A percentile compares a stretch with the other conserved stretches of the same genome.
Conservation (phyloP, 2,113 vertebrate genomes). For the Corythaixoides concolor region DNA sequence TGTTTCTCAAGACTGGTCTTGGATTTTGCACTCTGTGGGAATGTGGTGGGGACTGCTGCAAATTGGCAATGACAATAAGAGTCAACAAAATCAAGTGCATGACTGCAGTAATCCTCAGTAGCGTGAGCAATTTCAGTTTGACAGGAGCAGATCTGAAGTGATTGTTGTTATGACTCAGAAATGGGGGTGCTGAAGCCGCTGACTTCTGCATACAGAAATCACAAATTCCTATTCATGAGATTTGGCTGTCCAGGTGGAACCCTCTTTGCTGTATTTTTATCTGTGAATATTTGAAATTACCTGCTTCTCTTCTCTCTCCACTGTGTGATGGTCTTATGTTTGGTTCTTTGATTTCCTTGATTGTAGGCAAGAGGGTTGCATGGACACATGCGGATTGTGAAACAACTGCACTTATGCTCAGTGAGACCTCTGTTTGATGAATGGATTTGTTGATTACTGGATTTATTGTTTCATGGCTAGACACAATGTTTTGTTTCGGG, state of each 20-base stretch:
- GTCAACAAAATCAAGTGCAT: background rate
- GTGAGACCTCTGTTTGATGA: background rate
- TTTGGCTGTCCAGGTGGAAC: background rate
- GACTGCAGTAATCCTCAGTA: background rate
- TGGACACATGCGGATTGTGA: background rate
- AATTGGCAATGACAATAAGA: background rate
- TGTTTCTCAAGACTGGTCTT: accelerated
- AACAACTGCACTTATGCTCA: background rate
- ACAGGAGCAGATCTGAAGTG: background rate
- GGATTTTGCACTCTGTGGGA: accelerated
- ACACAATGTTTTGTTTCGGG: background rate
- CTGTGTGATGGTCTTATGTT: background rate
- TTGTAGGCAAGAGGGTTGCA: background rate
- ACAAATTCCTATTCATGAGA: background rate
- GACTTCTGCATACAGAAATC: background rate
- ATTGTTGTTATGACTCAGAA: background rate
- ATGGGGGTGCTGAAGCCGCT: background rate
- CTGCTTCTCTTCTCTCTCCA: background rate
- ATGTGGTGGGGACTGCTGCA: background rate
- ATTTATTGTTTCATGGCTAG: background rate
- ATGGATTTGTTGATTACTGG: background rate
- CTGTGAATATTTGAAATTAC: background rate
- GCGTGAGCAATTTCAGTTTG: background rate
- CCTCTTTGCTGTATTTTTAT: background rate
- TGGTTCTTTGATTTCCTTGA: background rate